Evolutionary conservation across 2,797 vertebrate species (phyloP), one percentile per base, ranked within the genome.

Genomic region (Erpetoichthys calabaricus): DNA sequence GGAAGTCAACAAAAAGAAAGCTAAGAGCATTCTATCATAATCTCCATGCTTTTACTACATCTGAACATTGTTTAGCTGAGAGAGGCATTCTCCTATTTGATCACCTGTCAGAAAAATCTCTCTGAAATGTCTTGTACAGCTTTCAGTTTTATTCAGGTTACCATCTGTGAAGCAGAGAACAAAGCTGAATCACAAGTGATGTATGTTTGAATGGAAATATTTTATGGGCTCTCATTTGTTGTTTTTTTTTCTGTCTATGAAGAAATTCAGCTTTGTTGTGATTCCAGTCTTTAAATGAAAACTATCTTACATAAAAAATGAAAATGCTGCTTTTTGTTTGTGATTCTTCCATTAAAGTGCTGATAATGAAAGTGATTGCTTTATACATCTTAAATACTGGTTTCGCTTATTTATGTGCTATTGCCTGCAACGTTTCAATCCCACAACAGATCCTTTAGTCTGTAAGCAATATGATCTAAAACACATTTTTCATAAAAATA

Each of bases 1-100:
- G 59, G 75, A 73, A 75, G 68, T 79, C 79, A 83, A 77, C 73
- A 73, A 58, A 68, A 68, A 71, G 69, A 59, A 76, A 77, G 70
- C 59, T 70, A 69, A 78, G 76, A 79, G 79, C 71, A n/a, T 56
- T 61, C 74, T 85, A 76, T 80, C 81, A 79, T 49, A 53, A 62
- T 56, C 59, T 59, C n/a, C 67, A 67, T 71, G 75, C 72, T 75
- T 68, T 46, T 47, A 47, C 74, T 77, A 72, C 69, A 67, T 78
- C 66, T 76, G 75, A 82, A 78, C 73, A 78, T 73, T 78, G 75
- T 76, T 81, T 81, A 82, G 71, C 71, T 73, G 72, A 60, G 65
- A 76, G 64, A 71, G 73, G 61, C 69, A 61, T 77, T 80, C 69
- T 2, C 67, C 75, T 77, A 86, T 79, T 79, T 82, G 81, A 84